Percentiles rank a stretch among this genome's conserved stretches.
Conservation (phyloP, 1,140 invertebrate species). For the Nasonia giraulti region DNA sequence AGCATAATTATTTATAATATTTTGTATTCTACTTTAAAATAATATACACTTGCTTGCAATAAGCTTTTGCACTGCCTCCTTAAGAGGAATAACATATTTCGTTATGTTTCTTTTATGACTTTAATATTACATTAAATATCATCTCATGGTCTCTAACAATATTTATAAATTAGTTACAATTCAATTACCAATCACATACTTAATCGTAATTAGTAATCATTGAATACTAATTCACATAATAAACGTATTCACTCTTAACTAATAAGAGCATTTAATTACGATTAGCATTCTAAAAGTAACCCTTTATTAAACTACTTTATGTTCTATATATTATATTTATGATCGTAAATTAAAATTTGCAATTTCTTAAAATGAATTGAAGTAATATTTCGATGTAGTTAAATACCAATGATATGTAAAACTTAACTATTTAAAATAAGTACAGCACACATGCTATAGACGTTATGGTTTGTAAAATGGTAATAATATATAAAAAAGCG, state of each 20-base stretch:
- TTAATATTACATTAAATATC: constrained; percentile 23
- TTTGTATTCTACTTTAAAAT: constrained; percentile 29
- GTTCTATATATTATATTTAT: not conserved
- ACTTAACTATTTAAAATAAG: not conserved
- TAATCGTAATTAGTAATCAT: constrained; percentile 26
- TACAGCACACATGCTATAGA: not conserved
- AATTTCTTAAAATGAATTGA: not conserved
- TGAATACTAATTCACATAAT: not conserved
- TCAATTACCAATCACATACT: constrained; percentile 21
- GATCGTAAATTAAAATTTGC: not conserved
- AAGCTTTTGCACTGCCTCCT: constrained; percentile 12
- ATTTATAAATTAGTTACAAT: constrained; percentile 26
- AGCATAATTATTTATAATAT: constrained; percentile 20
- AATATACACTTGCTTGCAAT: constrained; percentile 20
- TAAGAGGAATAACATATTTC: constrained; percentile 35
- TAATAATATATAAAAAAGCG: not conserved
- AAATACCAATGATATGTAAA: not conserved
- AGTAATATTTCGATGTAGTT: too few species aligned
- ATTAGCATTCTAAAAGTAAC: not conserved
- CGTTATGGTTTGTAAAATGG: not conserved
- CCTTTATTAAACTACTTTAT: not conserved
- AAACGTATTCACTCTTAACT: constrained; percentile 30
- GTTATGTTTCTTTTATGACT: constrained; percentile 30
- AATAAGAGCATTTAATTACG: not conserved
- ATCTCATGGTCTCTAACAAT: constrained; percentile 32